These are phyloP conservation scores for Chaenocephalus aceratus DNA, from an alignment of 2,113 vertebrate genomes.

Conservation along the genomic window DNA sequence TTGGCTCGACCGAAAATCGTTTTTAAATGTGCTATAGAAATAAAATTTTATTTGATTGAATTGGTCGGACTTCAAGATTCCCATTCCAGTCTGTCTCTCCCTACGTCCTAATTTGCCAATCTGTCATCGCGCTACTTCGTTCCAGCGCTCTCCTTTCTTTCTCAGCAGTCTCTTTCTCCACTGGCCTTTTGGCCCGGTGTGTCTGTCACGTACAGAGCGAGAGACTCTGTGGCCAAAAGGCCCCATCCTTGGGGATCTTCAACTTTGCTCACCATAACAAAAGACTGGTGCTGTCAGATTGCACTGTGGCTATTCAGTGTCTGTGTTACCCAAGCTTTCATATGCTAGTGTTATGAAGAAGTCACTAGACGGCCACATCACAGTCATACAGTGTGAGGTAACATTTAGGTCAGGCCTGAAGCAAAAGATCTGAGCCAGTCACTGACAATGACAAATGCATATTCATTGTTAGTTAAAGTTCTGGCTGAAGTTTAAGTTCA, in stretches of 20 bases:
- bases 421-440: conserved; percentile 25
- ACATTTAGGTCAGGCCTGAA: conserved; percentile 30
- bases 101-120: conserved; percentile 53
- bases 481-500: not conserved
- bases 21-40: too few species aligned
- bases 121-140: conserved; percentile 44
- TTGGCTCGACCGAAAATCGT: too few species aligned
- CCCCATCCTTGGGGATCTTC: conserved; percentile 43
- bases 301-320: conserved; percentile 59
- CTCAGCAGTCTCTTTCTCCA: conserved; percentile 37
- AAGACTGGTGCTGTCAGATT: conserved; percentile 45
- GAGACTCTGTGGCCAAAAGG: conserved; percentile 38
- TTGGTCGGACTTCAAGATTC: conserved; percentile 25
- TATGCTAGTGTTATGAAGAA: conserved; percentile 52
- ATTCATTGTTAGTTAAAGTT: not conserved
- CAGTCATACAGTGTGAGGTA: conserved; percentile 38
- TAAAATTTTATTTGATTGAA: not conserved
- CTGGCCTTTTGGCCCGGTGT: conserved; percentile 49
- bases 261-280: conserved; percentile 59
- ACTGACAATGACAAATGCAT: conserved; percentile 28
- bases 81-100: conserved; percentile 36
- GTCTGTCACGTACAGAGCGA: conserved; percentile 43
- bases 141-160: conserved; percentile 37
- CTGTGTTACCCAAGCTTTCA: conserved; percentile 43
- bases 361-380: conserved; percentile 38